Evolutionary conservation across 1,140 invertebrate genomes (phyloP), one percentile per base, ranked within the genome.

Genomic region (Amyelois transitella): DNA sequence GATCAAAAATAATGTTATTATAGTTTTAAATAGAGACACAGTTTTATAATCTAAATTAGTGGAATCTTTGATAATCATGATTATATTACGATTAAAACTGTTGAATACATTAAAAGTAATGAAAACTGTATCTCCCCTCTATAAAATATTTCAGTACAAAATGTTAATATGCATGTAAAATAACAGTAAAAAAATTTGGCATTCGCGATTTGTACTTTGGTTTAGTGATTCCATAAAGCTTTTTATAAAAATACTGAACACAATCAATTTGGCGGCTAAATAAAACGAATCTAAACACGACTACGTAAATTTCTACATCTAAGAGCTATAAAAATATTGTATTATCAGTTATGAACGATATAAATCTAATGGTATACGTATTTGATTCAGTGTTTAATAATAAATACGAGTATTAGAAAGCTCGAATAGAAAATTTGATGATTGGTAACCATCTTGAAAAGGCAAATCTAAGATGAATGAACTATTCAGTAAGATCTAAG

Each of bases 191-290:
- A 71, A 78, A 64, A 73, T 82, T 83, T 83, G 80, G 80, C 80
- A 81, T 72, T 66, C 54, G 51, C 57, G 53, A 55, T 77, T 83
- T 83, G 80, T 83, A 83, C 80, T 83, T 60, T 69, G 50, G 54
- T 45, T 72, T 48, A 51, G 56, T 52, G 21, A 48, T 55, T 51
- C 21, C 45, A 19, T 48, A n/a, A 48, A 21, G 45, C 45, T 48
- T 48, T 21, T 48, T 17, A 19, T 21, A 21, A 48, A 21, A 48
- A 48, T 48, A 20, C 53, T 64, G 73, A 75, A 73, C 69, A 75
- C 69, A 70, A 69, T 56, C 14, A 45, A 63, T 72, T 75, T 72
- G 70, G 59, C 48, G 58, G 51, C 48, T 22, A 58, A 57, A 18
- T 45, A 48, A 48, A 48, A 48, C 21, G 21, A 48, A 21, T 21